phyloP scores from a whole-genome alignment of 2,113 vertebrate genomes.

The Campylomormyrus tamandua region DNA sequence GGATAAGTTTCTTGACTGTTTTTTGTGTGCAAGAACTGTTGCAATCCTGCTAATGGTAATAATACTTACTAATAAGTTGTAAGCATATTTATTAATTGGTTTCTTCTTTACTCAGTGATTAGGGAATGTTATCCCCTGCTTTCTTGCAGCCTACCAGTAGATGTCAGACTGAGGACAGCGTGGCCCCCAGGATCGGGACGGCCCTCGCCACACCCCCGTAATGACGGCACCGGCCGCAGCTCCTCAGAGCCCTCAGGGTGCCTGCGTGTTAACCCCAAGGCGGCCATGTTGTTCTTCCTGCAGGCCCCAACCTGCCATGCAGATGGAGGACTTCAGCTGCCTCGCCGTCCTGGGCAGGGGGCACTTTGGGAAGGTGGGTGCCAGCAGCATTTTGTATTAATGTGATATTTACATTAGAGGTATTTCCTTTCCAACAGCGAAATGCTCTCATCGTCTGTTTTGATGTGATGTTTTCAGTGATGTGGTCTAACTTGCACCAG shows the following conservation, averaged over 20 bases:
- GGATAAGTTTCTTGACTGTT: background rate
- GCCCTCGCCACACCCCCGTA: background rate
- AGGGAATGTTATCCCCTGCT: background rate
- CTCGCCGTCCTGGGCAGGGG: slow-evolving; percentile 83
- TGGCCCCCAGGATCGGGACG: slow-evolving; percentile 25
- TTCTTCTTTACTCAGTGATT: background rate
- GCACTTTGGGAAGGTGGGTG: slow-evolving; percentile 90
- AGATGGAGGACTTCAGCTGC: slow-evolving; percentile 75
- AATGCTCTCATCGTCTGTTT: background rate
- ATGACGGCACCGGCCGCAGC: background rate
- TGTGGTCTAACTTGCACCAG: background rate
- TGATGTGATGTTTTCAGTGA: background rate
- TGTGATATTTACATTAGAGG: background rate
- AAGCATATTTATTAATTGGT: background rate
- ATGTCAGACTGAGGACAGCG: slow-evolving; percentile 25
- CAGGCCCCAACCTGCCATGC: slow-evolving; percentile 47
- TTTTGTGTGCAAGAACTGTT: background rate
- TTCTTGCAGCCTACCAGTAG: slow-evolving; percentile 26
- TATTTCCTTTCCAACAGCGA: background rate
- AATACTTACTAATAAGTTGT: background rate
- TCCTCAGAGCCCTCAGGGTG: background rate
- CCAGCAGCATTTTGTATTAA: background rate
- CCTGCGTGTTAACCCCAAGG: background rate
- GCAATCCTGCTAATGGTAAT: background rate
- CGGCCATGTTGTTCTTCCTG: background rate